Evolutionary conservation across 2,797 vertebrate genomes (phyloP).

Genomic region (Typhlichthys subterraneus): DNA sequence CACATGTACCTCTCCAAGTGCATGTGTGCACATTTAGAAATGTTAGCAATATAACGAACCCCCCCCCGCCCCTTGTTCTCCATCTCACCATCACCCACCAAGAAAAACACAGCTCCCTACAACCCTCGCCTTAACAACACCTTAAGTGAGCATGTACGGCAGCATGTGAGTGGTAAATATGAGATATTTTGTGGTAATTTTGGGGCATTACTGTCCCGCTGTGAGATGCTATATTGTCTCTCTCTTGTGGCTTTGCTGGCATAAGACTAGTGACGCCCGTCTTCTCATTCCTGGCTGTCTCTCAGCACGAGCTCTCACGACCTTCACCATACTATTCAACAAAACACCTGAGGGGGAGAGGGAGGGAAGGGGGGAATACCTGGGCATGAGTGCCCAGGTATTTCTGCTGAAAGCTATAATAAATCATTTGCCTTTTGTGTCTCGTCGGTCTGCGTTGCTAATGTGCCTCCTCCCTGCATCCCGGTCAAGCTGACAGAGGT

Average conservation of each 20-base stretch:
- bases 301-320: conserved; percentile 65
- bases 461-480: conserved; percentile 63
- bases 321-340: conserved; percentile 38
- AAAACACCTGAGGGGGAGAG: conserved; percentile 68
- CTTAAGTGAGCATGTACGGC: not conserved
- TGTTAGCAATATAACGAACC: too few relatives aligned
- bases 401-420: conserved; percentile 76
- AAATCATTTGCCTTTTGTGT: conserved; percentile 78
- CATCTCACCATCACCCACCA: too few relatives aligned
- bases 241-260: conserved; percentile 19
- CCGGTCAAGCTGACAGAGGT: conserved; percentile 62
- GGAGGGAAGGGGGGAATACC: not conserved
- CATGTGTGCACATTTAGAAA: too few relatives aligned
- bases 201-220: conserved; percentile 35
- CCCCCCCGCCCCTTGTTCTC: too few relatives aligned
- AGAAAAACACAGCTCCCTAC: too few relatives aligned
- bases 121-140: too few relatives aligned
- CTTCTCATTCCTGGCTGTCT: conserved; percentile 72
- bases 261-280: conserved; percentile 35
- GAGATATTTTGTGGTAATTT: conserved; percentile 5
- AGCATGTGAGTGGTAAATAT: conserved; percentile 24
- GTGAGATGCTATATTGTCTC: conserved; percentile 35
- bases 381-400: conserved; percentile 57
- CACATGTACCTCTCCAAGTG: too few relatives aligned
- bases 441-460: conserved; percentile 61